Percentiles rank a stretch among this genome's conserved stretches.
phyloP scores from a whole-genome alignment of 1,140 invertebrate species.

The Coelopa frigida region DNA sequence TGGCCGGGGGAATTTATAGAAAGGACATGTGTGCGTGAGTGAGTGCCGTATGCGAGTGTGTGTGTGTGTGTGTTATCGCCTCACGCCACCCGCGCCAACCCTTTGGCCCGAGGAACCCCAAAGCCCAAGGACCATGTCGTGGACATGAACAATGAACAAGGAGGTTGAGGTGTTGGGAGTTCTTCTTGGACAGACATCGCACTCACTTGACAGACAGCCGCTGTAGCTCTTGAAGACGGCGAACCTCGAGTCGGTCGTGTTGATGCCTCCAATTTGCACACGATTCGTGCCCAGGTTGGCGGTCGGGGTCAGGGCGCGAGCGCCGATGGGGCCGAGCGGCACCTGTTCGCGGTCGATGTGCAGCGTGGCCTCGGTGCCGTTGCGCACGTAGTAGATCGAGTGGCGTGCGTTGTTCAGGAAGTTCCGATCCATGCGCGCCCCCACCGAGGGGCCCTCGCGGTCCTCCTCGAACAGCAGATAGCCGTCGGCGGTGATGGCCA shows the following conservation, averaged over 20 bases:
- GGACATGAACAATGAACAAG: too few relatives aligned
- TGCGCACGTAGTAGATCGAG: constrained; percentile 75
- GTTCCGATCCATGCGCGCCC: constrained; percentile 64
- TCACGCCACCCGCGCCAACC: too few relatives aligned
- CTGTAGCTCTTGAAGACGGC: constrained; percentile 76
- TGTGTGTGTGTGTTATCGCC: not conserved
- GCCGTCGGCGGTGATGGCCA: constrained; percentile 72
- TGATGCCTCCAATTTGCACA: constrained; percentile 78
- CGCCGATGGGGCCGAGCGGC: constrained; percentile 56
- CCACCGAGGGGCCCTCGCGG: constrained; percentile 60
- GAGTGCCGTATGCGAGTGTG: too few relatives aligned
- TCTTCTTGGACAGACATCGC: too few relatives aligned
- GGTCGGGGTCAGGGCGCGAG: constrained; percentile 56
- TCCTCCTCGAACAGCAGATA: constrained; percentile 80
- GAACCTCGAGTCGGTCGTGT: constrained; percentile 71
- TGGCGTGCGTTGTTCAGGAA: constrained; percentile 75
- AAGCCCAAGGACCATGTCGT: too few relatives aligned
- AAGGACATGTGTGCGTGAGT: too few relatives aligned
- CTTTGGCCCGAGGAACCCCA: too few relatives aligned
- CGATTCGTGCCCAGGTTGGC: constrained; percentile 63
- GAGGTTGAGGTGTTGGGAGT: too few relatives aligned
- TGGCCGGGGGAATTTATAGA: constrained; percentile 31
- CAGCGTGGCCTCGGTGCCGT: constrained; percentile 61
- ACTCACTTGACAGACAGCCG: constrained; percentile 82
- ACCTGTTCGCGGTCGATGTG: constrained; percentile 70